Evolutionary conservation across 2,113 vertebrate genomes (phyloP), one percentile per base, ranked within the genome.

Genomic region (Takifugu bimaculatus): DNA sequence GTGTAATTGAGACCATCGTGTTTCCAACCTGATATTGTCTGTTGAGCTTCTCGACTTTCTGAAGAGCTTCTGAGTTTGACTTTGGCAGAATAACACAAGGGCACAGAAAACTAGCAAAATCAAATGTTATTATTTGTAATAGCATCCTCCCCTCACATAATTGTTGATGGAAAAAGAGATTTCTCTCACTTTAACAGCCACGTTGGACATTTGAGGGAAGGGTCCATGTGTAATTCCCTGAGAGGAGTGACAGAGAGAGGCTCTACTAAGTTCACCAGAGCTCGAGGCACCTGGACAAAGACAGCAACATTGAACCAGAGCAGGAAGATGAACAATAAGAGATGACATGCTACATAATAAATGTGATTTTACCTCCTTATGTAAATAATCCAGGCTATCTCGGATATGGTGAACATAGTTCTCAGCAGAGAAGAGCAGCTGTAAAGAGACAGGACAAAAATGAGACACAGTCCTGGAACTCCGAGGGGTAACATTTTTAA

Each of bases 261-360:
- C n/a, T 93, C 89, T 54, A 96, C 74, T 3, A 98, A 81, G 79
- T 92, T 98, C 73, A 98, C 94, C 53, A 96, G 82, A 57, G 91
- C 91, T 65, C 87, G 92, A 0, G 95, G 95, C 50, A 96, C 92
- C 96, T 98, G 78, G 13, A 47, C 45, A 47, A 15, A 47, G 15
- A 26, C 11, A n/a, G 26, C 2, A 25, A 50, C 20, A 47, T 39
- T 39, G 2, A n/a, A 11, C 13, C 45, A 47, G 26, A 51, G 26
- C 7, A 13, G 10, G 50, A n/a, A 26, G 13, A 11, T 27, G 25
- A 15, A 15, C 5, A 1, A 6, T 15, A 1, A 48, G 45, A n/a
- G 45, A 48, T 13, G 9, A n/a, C 15, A n/a, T 14, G 45, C 6
- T 6, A 6, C 12, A 5, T 5, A 15, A 14, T 5, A n/a, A 12